Evolutionary conservation across 2,888 invertebrate species (phyloP), one percentile per base, ranked within the genome.

Genomic region (Melitaea athalia): DNA sequence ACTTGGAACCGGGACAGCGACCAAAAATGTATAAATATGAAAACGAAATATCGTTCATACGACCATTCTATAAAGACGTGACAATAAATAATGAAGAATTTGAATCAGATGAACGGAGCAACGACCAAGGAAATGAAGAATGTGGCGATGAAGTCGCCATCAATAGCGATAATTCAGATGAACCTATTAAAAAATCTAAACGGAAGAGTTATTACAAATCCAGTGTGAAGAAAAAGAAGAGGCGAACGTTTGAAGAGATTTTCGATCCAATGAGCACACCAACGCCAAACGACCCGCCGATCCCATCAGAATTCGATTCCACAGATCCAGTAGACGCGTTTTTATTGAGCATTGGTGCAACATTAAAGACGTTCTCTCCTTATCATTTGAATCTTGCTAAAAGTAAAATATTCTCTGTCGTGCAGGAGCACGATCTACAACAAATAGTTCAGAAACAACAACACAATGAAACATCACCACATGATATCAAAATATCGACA

Each of bases 321-420:
- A 70, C 85, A 0, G 89, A 91, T 70, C 88, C 92, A 0, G 88
- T 92, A 0, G 92, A 92, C 50, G 86, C 92, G 1, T 92, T 92
- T 68, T 72, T 92, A 5, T 68, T 88, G 8, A 91, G 91, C 67
- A 88, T 93, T 3, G 90, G 90, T 0, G 85, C 91, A 0, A 91
- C 91, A 0, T 72, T 92, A 6, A 92, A 86, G 71, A 85, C 86
- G 0, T 92, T 93, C 70, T 83, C 88, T 0, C 88, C 92, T 0
- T 93, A 92, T 73, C 91, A 92, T 68, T 77, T 92, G 63, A 92
- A 93, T 74, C 71, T 92, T 45, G 92, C 93, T 0, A 93, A 93
- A 68, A 90, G 84, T 74, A 89, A 93, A 78, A 93, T 93, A 73
- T 93, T 93, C 64, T 77, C 87, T 0, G 83, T 92, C 0, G 93